These are phyloP conservation scores for Gobiocypris rarus DNA, from an alignment of 2,113 vertebrate genomes.

Conservation along the genomic window DNA sequence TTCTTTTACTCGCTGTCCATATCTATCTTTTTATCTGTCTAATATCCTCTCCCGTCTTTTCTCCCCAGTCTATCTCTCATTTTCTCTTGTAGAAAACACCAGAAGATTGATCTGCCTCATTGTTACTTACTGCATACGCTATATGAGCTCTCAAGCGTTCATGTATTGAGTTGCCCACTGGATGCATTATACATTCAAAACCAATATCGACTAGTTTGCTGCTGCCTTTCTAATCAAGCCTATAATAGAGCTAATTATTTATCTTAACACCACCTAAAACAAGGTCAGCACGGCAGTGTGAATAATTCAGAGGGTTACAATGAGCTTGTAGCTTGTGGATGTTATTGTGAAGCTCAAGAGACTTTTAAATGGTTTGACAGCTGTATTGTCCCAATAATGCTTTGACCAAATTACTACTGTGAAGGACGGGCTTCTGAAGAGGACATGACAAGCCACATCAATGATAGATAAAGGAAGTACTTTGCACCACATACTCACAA, in stretches of 20 bases:
- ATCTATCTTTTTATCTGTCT: constrained; percentile 20
- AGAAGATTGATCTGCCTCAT: constrained; percentile 23
- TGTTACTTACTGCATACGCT: constrained; percentile 23
- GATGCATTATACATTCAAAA: constrained; percentile 23
- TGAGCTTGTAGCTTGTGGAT: constrained; percentile 35
- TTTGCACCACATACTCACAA: background rate
- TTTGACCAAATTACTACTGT: constrained; percentile 7
- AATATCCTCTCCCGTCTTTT: constrained; percentile 20
- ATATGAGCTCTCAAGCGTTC: constrained; percentile 8
- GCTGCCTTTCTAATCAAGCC: constrained; percentile 30
- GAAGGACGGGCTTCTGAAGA: background rate
- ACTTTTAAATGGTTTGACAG: constrained; percentile 22
- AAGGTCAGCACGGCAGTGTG: constrained; percentile 21
- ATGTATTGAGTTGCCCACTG: background rate
- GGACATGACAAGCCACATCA: background rate
- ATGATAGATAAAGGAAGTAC: background rate
- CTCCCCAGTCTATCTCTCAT: background rate
- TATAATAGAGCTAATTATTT: constrained; percentile 37
- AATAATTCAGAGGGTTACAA: constrained; percentile 28
- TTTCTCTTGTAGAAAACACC: constrained; percentile 17
- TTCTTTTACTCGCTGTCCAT: background rate
- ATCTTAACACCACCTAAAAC: constrained; percentile 14
- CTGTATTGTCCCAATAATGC: background rate
- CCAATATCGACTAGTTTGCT: background rate
- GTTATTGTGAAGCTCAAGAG: constrained; percentile 6